phyloP scores from a whole-genome alignment of 2,797 vertebrate species.

The Lutjanus campechanus region DNA sequence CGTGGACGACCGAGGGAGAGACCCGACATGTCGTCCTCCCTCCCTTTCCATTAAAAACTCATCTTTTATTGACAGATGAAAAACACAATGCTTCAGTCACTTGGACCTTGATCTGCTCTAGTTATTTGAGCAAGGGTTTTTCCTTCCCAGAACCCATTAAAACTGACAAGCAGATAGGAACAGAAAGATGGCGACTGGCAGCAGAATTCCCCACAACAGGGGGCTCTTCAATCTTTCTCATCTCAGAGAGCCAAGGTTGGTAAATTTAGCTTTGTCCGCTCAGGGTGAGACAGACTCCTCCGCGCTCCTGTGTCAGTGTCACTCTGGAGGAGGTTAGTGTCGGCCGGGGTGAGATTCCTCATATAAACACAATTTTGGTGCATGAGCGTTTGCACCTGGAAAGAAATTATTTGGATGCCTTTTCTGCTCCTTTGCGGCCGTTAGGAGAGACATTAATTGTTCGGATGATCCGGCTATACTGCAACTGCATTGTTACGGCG shows the following conservation, averaged over 20 bases:
- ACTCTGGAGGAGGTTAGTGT: constrained; percentile 12
- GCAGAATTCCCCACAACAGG: constrained; percentile 26
- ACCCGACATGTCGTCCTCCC: constrained; percentile 19
- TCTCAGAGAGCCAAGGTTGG: constrained; percentile 31
- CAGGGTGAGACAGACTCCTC: constrained; percentile 15
- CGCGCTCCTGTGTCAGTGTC: constrained; percentile 8
- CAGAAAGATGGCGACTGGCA: constrained; percentile 31
- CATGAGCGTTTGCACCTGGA: constrained; percentile 15
- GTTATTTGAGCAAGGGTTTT: constrained; percentile 55
- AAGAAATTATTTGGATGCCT: background rate
- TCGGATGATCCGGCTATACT: background rate
- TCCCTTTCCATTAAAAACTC: constrained; percentile 72
- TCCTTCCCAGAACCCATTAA: constrained; percentile 55
- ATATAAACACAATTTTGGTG: background rate
- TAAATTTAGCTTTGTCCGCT: constrained; percentile 34
- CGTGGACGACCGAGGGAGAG: constrained; percentile 24
- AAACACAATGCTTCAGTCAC: constrained; percentile 65
- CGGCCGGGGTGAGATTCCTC: background rate
- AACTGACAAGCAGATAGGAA: constrained; percentile 46
- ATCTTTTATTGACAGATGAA: constrained; percentile 78
- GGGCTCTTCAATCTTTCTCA: constrained; percentile 42
- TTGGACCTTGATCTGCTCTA: constrained; percentile 66
- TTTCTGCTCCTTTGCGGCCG: background rate
- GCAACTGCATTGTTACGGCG: background rate
- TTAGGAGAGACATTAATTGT: background rate